Evolutionary conservation across 2,888 invertebrate genomes (phyloP), one percentile per base, ranked within the genome.

Genomic region (Rhagophthalmus giganteus): DNA sequence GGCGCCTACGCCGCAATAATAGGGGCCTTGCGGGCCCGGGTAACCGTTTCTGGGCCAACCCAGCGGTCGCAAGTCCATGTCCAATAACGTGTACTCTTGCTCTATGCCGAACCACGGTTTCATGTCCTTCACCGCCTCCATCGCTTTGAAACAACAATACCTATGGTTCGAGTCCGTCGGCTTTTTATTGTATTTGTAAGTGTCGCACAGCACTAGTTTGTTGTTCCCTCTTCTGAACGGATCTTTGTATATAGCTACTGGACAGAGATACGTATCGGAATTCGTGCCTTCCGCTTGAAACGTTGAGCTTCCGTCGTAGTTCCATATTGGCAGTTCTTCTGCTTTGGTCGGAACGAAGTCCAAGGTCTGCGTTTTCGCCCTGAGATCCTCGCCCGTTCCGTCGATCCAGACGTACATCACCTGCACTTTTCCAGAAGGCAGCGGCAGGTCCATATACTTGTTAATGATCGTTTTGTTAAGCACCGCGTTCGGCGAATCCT

Each of bases 1-100:
- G 44, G 96, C 94, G 3, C 97, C 97, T 3, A 97, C 96, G 33
- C 97, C 97, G 73, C 98, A 98, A 75, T 98, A 99, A 79, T 98
- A 98, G 1, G 98, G 98, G 1, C 97, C 96, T 73, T 94, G 94
- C n/a, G 94, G 93, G 40, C 91, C 92, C 0, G 94, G 94, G 74
- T 87, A 94, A 34, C 94, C 94, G 68, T 91, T 90, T 64, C 90
- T 91, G 28, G 94, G 94, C 94, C 94, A 95, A 24, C 94, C 94
- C 65, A 93, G 84, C 30, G 94, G 94, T 69, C 92, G 83, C 28
- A 86, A 79, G 69, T 94, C 93, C 53, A 89, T 84, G 69, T 94
- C 94, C 48, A 94, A 76, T 48, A 94, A 79, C 13, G 92, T 92
- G 75, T 94, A 94, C 72, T 94, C 94, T 74, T 94, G 94, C 71